Evolutionary conservation across 2,888 invertebrate genomes (phyloP), one percentile per base, ranked within the genome.

Genomic region (Meteorus cinctellus): DNA sequence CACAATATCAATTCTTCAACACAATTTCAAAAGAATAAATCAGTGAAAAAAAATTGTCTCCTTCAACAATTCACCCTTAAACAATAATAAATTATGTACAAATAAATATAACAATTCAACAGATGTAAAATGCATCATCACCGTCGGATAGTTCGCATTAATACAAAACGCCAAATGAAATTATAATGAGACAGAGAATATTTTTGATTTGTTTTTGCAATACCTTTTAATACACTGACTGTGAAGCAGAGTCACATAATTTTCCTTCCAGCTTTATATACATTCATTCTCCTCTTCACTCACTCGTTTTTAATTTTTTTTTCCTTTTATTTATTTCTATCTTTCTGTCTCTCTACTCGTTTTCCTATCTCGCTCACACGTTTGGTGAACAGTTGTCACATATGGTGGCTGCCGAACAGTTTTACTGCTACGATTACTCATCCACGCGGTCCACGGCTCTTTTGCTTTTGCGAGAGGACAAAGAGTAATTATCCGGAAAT

Each of bases 401-500:
- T 55, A 72, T 74, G 71, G 70, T 65, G 74, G 36, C 66, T 79
- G 77, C 75, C 76, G 76, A 80, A 80, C 78, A 75, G 78, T 65
- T 81, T 81, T 75, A 78, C 78, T 74, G 78, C 79, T 70, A 75
- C 76, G 75, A 81, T 81, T 79, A 81, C 77, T 81, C 78, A 79
- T 79, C 77, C 79, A 79, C 79, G 55, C 55, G 79, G 79, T 76
- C 77, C 79, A 74, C 76, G 70, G 70, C 67, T 72, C 45, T 75
- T 60, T 36, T 51, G 68, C 77, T 72, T 48, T 48, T 24, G 41
- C n/a, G 55, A 63, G 67, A 62, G 77, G 76, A 81, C 81, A 81
- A 81, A 81, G 79, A 75, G 75, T 80, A 81, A 81, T 81, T 81
- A 81, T 80, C 74, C 78, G 77, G 75, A 71, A 80, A 75, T 80